Percentiles rank a stretch among this genome's conserved stretches.
Conservation (phyloP, 2,113 vertebrate genomes). For the Pan troglodytes region DNA sequence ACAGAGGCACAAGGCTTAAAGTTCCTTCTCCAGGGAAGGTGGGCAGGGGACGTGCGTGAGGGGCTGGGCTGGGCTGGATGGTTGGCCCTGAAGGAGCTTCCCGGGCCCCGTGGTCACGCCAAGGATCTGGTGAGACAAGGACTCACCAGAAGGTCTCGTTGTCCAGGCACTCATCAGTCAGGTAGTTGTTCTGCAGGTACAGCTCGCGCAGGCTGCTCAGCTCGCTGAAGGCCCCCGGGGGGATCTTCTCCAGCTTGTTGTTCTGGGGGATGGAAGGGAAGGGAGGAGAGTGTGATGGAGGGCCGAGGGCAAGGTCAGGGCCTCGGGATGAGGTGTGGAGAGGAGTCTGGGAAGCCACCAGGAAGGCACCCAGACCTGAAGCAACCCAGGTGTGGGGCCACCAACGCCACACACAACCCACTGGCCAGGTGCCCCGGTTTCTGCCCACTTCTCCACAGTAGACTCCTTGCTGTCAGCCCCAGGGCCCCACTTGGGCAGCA, state of each 20-base stretch:
- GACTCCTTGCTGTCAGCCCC: not conserved
- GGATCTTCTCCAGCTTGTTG: constrained; percentile 97
- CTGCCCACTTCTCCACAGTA: not conserved
- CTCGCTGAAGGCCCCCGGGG: constrained; percentile 91
- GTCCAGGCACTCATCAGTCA: constrained; percentile 95
- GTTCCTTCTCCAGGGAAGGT: not conserved
- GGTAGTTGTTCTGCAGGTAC: constrained; percentile 95
- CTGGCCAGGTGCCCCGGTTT: not conserved
- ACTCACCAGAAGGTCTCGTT: constrained; percentile 96
- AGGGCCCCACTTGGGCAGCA: not conserved
- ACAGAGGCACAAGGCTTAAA: not conserved
- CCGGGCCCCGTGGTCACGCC: accelerated
- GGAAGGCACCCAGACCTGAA: not conserved
- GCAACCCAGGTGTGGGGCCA: not conserved
- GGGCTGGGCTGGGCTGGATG: not conserved
- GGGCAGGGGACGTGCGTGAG: too few relatives aligned
- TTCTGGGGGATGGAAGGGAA: constrained; percentile 82
- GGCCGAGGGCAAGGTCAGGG: not conserved
- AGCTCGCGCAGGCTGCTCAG: constrained; percentile 92
- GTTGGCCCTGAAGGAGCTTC: not conserved
- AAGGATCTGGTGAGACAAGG: not conserved
- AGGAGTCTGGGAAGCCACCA: not conserved
- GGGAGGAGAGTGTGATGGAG: not conserved
- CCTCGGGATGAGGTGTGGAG: not conserved
- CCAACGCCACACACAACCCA: not conserved